A percentile compares a stretch with the other conserved stretches of the same genome.
Evolutionary conservation across 1,140 invertebrate species (phyloP).

Genomic region (Rhynchophorus ferrugineus): DNA sequence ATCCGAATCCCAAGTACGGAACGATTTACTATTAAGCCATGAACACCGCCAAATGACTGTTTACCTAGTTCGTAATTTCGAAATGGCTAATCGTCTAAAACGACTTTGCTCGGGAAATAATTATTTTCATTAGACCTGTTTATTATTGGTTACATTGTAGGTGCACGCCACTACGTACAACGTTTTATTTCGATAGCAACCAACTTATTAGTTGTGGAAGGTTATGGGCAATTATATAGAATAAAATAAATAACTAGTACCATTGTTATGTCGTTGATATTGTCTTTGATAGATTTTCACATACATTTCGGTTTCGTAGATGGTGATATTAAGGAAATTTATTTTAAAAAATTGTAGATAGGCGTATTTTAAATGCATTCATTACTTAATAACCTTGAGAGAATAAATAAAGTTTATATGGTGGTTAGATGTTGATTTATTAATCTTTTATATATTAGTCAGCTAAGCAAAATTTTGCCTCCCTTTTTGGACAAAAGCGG

Average conservation of each 20-base stretch:
- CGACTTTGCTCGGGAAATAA: not conserved
- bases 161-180: not conserved
- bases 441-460: too few relatives aligned
- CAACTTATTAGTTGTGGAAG: conserved; percentile 16
- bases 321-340: too few relatives aligned
- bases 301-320: too few relatives aligned
- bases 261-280: conserved; percentile 11
- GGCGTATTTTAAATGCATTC: too few relatives aligned
- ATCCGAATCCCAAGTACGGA: too few relatives aligned
- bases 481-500: too few relatives aligned
- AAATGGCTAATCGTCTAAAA: not conserved
- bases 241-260: conserved; percentile 8
- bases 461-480: too few relatives aligned
- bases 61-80: not conserved
- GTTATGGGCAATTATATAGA: conserved; percentile 17
- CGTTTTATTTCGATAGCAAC: conserved; percentile 10
- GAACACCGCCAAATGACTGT: not conserved
- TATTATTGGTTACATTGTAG: not conserved
- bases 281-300: too few relatives aligned
- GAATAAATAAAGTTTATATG: too few relatives aligned
- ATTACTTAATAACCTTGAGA: too few relatives aligned
- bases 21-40: not conserved
- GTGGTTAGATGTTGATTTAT: too few relatives aligned
- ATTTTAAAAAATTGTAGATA: too few relatives aligned
- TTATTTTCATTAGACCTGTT: not conserved